These are phyloP conservation scores for Teleogryllus occipitalis DNA, from an alignment of 1,140 invertebrate genomes.

Conservation along the genomic window DNA sequence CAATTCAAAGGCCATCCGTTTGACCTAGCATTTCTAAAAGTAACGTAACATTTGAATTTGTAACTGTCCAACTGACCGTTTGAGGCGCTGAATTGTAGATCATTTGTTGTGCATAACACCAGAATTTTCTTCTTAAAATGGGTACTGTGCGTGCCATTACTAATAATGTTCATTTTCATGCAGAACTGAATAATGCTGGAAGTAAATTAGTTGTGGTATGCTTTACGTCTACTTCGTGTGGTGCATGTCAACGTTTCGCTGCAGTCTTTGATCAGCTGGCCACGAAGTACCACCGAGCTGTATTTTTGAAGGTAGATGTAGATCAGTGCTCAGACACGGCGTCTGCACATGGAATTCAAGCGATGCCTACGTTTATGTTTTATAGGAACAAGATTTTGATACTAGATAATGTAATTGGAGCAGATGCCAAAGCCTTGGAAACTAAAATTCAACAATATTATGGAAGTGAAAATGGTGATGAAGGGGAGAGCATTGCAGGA, in stretches of 20 bases:
- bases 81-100: too few relatives aligned
- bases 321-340: conserved; percentile 82
- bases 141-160: conserved; percentile 42
- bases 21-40: too few relatives aligned
- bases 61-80: too few relatives aligned
- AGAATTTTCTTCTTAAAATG: conserved; percentile 10
- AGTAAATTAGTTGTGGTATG: conserved; percentile 88
- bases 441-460: conserved; percentile 85
- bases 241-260: conserved; percentile 87
- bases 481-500: conserved; percentile 52
- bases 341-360: conserved; percentile 73
- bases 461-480: conserved; percentile 53
- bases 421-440: conserved; percentile 71
- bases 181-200: conserved; percentile 68
- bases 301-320: conserved; percentile 94
- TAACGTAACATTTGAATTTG: too few relatives aligned
- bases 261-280: conserved; percentile 83
- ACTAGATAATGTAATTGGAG: conserved; percentile 74
- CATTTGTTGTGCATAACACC: not conserved
- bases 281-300: conserved; percentile 72
- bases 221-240: conserved; percentile 89
- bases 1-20: too few relatives aligned
- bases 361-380: conserved; percentile 98
- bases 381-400: conserved; percentile 68
- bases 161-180: conserved; percentile 72